Conservation (phyloP, 2,113 vertebrate species). For the Ochotona curzoniae region DNA sequence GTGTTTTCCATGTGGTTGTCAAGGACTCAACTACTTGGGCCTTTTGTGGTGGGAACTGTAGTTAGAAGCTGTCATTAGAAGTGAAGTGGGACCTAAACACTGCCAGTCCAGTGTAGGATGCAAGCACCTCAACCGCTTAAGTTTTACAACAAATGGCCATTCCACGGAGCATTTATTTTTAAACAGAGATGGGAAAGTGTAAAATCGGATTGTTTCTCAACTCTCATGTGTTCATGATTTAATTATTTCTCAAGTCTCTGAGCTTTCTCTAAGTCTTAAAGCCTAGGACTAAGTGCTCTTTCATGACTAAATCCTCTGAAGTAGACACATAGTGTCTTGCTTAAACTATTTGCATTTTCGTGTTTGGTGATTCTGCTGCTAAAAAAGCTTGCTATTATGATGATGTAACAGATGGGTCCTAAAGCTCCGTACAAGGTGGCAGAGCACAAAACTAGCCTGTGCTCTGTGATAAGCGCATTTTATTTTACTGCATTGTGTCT, state of each 20-base stretch:
- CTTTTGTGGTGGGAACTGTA: too few species aligned
- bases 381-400: neutral
- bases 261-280: neutral
- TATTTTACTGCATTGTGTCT: slow-evolving; percentile 8
- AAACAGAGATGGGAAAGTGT: neutral
- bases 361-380: neutral
- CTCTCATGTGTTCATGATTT: neutral
- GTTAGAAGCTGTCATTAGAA: too few species aligned
- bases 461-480: neutral
- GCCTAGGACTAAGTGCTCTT: neutral
- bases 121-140: too few species aligned
- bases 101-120: too few species aligned
- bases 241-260: neutral
- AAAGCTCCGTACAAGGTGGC: neutral
- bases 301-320: neutral
- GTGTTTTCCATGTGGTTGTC: too few species aligned
- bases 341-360: neutral
- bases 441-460: neutral
- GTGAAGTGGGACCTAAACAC: too few species aligned
- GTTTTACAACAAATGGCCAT: too few species aligned
- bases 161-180: neutral
- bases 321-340: neutral
- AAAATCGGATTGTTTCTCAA: neutral
- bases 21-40: too few species aligned
- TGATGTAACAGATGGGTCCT: neutral